Conservation (phyloP, 2,797 vertebrate genomes). For the Alauda arvensis region DNA sequence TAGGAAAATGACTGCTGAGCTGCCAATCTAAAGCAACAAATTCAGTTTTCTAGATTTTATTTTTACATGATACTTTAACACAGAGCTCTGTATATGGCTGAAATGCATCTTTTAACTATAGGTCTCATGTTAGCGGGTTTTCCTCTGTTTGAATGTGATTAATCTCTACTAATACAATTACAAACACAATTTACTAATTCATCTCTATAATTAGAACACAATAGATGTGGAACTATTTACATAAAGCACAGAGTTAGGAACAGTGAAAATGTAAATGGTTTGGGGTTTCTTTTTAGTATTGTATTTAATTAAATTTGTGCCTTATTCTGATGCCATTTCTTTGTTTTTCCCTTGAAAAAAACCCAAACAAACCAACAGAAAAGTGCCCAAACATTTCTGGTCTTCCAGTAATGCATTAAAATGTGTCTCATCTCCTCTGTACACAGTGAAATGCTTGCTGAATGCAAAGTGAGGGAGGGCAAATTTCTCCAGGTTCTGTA, state of each 20-base stretch:
- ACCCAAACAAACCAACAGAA: not conserved
- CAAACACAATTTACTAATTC: conserved; percentile 75
- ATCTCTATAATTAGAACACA: conserved; percentile 74
- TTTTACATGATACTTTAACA: conserved; percentile 59
- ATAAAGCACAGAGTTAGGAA: conserved; percentile 65
- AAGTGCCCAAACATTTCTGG: conserved; percentile 69
- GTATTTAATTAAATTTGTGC: conserved; percentile 60
- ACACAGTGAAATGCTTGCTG: conserved; percentile 75
- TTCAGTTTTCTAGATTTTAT: conserved; percentile 60
- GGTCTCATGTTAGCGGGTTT: conserved; percentile 4
- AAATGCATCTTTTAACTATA: conserved; percentile 49
- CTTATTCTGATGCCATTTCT: conserved; percentile 47
- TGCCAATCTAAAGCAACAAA: conserved; percentile 51
- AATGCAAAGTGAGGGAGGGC: conserved; percentile 74
- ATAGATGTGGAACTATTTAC: conserved; percentile 68
- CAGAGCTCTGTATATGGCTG: conserved; percentile 6
- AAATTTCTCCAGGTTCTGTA: conserved; percentile 84
- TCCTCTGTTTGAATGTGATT: conserved; percentile 66
- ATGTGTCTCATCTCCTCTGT: conserved; percentile 74
- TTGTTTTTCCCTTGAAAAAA: conserved; percentile 35
- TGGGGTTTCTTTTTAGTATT: not conserved
- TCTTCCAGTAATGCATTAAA: conserved; percentile 72
- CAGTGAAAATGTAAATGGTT: conserved; percentile 46
- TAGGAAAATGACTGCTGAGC: not conserved
- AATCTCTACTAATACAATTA: conserved; percentile 74